Percentiles rank a stretch among this genome's conserved stretches.
phyloP scores from a whole-genome alignment of 2,113 vertebrate genomes.

The Pogonocichla stellata region DNA sequence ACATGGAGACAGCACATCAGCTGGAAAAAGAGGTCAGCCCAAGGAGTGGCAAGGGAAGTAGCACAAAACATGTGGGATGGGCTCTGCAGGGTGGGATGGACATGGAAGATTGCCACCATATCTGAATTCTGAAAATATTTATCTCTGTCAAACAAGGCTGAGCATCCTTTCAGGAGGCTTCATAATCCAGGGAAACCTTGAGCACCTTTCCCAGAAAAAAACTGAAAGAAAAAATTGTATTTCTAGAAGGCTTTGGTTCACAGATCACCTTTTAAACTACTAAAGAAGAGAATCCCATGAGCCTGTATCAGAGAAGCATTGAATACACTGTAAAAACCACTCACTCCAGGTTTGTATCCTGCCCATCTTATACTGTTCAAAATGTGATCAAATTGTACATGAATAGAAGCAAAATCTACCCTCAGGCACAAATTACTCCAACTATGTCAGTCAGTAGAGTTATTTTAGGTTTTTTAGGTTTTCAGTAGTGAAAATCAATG shows the following conservation, averaged over 20 bases:
- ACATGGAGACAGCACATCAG: accelerated
- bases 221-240: neutral
- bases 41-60: neutral
- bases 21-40: neutral
- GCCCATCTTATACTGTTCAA: neutral
- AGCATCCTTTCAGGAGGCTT: neutral
- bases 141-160: neutral
- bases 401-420: neutral
- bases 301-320: neutral
- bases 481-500: neutral
- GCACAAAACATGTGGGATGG: neutral
- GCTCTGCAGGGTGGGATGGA: neutral
- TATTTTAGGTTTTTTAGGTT: neutral
- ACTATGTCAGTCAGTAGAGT: neutral
- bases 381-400: neutral
- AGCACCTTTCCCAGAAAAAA: neutral
- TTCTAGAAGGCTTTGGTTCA: neutral
- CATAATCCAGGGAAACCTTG: neutral
- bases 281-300: neutral
- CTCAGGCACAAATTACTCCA: neutral
- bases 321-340: neutral
- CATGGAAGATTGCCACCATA: neutral
- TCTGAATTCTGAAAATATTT: neutral
- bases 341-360: neutral
- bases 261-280: neutral